Evolutionary conservation across 2,888 invertebrate genomes (phyloP), one percentile per base, ranked within the genome.

Genomic region (Laothoe populi): DNA sequence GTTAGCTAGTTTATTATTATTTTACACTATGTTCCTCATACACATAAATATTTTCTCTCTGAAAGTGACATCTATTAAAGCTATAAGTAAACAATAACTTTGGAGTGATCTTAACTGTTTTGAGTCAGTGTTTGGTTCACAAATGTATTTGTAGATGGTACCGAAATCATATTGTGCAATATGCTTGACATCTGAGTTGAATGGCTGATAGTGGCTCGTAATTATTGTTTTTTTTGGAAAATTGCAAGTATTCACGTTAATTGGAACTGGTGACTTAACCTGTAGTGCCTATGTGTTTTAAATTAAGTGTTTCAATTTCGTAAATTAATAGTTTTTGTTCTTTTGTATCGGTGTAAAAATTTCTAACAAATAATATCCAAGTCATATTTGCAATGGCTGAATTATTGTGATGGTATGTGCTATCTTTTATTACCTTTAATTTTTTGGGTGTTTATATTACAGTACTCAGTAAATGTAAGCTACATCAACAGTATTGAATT

Each of bases 161-260:
- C 64, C 53, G 49, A 42, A 68, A 69, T 60, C 64, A 63, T 58
- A 42, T 57, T 66, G 72, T 68, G 63, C 66, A 74, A 73, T 74
- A 70, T 73, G 75, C 70, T 77, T 68, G 77, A 71, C 79, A 69
- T 78, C 72, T 78, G 83, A 74, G 84, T 84, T 87, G 86, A 87
- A 87, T 87, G 86, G 78, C 88, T 87, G 88, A 86, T 88, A 85
- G 81, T 80, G 78, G 73, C 78, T 75, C 77, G 78, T 79, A 70
- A 72, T 70, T 44, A 44, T 44, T 69, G 75, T 72, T 82, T 83
- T 79, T 85, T 83, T 76, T 67, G 69, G 62, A 73, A 80, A 80
- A 74, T 77, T 74, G 72, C 63, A 70, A 78, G 65, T 66, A 66
- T 42, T 48, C 38, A 10, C 19, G 24, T 61, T 64, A 46, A 44